phyloP scores from a whole-genome alignment of 2,888 invertebrate genomes.

The Dryobotodes eremita region DNA sequence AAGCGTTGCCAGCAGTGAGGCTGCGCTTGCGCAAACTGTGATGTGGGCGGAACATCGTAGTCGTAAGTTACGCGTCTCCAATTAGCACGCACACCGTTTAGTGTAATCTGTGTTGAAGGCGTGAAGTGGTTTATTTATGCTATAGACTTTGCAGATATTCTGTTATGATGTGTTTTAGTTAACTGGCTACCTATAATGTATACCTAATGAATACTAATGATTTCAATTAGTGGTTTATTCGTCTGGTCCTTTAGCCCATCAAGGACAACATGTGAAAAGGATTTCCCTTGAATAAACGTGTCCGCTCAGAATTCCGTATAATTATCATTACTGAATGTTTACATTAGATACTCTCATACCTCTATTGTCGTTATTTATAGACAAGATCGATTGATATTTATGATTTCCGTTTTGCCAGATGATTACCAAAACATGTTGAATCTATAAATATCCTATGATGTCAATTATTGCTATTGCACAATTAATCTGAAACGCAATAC shows the following conservation, averaged over 20 bases:
- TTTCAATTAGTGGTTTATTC: neutral
- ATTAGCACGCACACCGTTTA: constrained; percentile 54
- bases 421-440: constrained; percentile 27
- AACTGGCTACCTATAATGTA: neutral
- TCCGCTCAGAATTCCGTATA: neutral
- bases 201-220: neutral
- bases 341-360: neutral
- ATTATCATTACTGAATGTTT: neutral
- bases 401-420: constrained; percentile 2
- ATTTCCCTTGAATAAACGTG: neutral
- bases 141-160: constrained; percentile 1
- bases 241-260: neutral
- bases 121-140: constrained; percentile 22
- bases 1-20: constrained; percentile 50
- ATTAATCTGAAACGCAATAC: constrained; percentile 36
- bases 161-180: neutral
- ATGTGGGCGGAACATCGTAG: constrained; percentile 53
- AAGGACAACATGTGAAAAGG: neutral
- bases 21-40: constrained; percentile 60
- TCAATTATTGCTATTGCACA: constrained; percentile 20
- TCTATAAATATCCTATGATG: constrained; percentile 39
- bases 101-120: constrained; percentile 24
- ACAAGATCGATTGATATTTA: constrained; percentile 16
- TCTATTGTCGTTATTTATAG: constrained; percentile 15
- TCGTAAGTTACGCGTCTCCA: constrained; percentile 52